Base-by-base conservation (phyloP, 1,140 invertebrate genomes). In the Drosophila littoralis region DNA sequence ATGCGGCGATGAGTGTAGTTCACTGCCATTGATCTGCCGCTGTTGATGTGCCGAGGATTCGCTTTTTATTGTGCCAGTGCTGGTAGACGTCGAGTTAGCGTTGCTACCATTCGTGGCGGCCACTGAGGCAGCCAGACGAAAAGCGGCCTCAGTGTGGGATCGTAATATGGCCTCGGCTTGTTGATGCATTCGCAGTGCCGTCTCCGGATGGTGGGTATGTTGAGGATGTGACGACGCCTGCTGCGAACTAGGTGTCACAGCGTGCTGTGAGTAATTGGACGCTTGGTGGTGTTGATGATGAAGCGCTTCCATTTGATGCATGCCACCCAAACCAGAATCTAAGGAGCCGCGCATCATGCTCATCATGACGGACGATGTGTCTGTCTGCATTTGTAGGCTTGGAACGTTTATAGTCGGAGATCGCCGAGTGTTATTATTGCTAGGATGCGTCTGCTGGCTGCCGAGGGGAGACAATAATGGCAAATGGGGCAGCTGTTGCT, bases 71-170 rank as follows among this genome's bases (percentile, higher is more conserved):
- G 66, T 22, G n/a, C 35, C 48, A 22, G 50, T 45, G 43, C 48
- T 58, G 42, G 13, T 54, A 8, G 32, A n/a, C 8, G 70, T 60
- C 36, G 12, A 32, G 46, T 33, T 52, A 22, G n/a, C 38, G 15
- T 40, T 73, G 57, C 50, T 46, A 35, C 77, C 75, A 59, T 75
- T 93, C 17, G 81, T 90, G 13, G 90, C 91, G 40, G 94, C 94
- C 67, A 94, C 93, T 0, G 93, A 93, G 76, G 97, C 96, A 12
- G 96, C 97, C 72, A 97, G 92, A 82, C 97, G 93, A 12, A 97
- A 93, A 1, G 97, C 96, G 15, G 95, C 96, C 88, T 97, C 96
- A 1, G 96, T 96, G 77, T 97, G 97, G 55, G 96, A 96, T 81
- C 96, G 94, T 12, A 97, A 92, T 9, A 97, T 93, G 0, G 96